Evolutionary conservation across 2,797 vertebrate species (phyloP), one percentile per base, ranked within the genome.

Genomic region (Acridotheres tristis): DNA sequence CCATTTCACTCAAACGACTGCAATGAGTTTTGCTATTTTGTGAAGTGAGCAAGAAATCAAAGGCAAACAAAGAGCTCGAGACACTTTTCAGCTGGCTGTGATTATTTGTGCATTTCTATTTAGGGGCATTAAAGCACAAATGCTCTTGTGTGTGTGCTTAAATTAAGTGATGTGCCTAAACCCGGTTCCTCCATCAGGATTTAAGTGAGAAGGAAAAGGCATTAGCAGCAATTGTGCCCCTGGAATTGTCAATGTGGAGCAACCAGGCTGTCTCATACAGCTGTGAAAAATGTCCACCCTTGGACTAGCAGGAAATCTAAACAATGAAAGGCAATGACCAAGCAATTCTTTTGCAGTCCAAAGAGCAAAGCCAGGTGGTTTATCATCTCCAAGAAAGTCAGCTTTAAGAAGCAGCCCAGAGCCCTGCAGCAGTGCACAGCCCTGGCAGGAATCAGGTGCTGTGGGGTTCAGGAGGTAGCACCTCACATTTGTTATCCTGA

Each of bases 41-140:
- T 89, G 62, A 91, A 91, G 65, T 13, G 66, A 89, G 66, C 54
- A 91, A 93, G 82, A 92, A 91, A 94, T 89, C 76, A 89, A 89
- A 77, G 23, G 69, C 66, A 88, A 75, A 78, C 53, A 83, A 94
- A 92, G 27, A 88, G 57, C 61, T 67, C 7, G 1, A 90, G 86
- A 89, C 47, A 78, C 29, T 65, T 88, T 61, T 75, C 87, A 83
- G 69, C 63, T 92, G 59, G 58, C n/a, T 81, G 55, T 16, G 88
- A 59, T 80, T 93, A 81, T 85, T 89, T 91, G 69, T 77, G 76
- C 8, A 62, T 85, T 93, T 83, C 84, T 79, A 62, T 68, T 88
- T 93, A 83, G 92, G 53, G 61, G 16, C 54, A 88, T 80, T 89
- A 91, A 83, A 90, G 62, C 76, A 73, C 43, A 84, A 92, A 34